phyloP scores from a whole-genome alignment of 2,888 invertebrate genomes.

The Dione vanillae region DNA sequence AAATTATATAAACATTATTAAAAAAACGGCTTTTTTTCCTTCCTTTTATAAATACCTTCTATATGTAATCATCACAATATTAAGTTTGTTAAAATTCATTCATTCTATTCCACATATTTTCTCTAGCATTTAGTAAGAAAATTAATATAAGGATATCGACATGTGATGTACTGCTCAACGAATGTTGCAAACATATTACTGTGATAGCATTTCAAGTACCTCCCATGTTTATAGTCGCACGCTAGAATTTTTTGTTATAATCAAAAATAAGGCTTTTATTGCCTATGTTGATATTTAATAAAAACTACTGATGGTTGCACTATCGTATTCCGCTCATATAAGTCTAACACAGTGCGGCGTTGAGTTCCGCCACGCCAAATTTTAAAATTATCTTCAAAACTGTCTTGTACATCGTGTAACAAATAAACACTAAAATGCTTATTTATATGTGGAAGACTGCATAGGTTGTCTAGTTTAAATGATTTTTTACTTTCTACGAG shows the following conservation, averaged over 20 bases:
- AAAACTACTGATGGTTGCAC: too few relatives aligned
- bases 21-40: background rate
- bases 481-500: slow-evolving; percentile 31
- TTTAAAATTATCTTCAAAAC: background rate
- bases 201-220: slow-evolving; percentile 30
- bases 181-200: slow-evolving; percentile 27
- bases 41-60: background rate
- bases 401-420: slow-evolving; percentile 2
- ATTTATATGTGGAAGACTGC: slow-evolving; percentile 41
- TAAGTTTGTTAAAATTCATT: background rate
- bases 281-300: background rate
- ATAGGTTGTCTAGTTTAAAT: slow-evolving; percentile 41
- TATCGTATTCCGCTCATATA: too few relatives aligned
- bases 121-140: slow-evolving; percentile 28
- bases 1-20: background rate
- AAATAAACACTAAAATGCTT: slow-evolving; percentile 24
- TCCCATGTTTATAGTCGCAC: slow-evolving; percentile 27
- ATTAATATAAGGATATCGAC: slow-evolving; percentile 19
- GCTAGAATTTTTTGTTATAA: slow-evolving; percentile 36
- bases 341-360: too few relatives aligned
- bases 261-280: background rate
- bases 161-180: slow-evolving; percentile 31
- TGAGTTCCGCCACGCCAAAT: background rate
- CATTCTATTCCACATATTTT: background rate
- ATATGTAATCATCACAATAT: background rate